Conservation (phyloP, 1,140 invertebrate genomes). For the Drosophila ironensis region DNA sequence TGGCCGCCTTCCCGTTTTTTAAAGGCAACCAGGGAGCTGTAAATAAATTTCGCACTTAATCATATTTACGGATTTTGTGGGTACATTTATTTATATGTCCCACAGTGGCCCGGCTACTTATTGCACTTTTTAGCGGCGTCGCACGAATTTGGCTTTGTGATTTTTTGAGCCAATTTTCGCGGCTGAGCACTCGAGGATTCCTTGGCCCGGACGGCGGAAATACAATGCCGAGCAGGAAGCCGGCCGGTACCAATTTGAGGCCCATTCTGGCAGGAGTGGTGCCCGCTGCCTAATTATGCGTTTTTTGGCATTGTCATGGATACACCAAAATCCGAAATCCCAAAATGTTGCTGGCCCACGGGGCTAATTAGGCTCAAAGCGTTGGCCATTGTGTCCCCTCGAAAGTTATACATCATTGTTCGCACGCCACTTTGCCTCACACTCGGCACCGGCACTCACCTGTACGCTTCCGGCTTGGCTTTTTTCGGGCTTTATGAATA, state of each 20-base stretch:
- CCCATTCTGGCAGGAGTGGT: constrained; percentile 30
- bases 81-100: constrained; percentile 76
- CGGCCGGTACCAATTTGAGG: constrained; percentile 35
- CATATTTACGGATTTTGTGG: constrained; percentile 78
- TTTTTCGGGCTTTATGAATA: constrained; percentile 54
- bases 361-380: constrained; percentile 75
- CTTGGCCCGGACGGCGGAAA: constrained; percentile 17
- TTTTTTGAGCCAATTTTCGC: constrained; percentile 16
- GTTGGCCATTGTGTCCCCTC: constrained; percentile 51
- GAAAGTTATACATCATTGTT: constrained; percentile 51
- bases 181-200: constrained; percentile 24
- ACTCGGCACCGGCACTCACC: constrained; percentile 1
- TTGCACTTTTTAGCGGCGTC: constrained; percentile 22
- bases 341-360: constrained; percentile 37
- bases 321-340: constrained; percentile 21
- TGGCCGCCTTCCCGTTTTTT: constrained; percentile 27
- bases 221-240: constrained; percentile 12
- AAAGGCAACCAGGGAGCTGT: constrained; percentile 70
- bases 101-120: constrained; percentile 53
- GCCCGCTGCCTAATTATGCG: constrained; percentile 71
- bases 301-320: constrained; percentile 40
- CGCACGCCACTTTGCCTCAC: constrained; percentile 1
- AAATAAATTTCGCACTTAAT: constrained; percentile 80
- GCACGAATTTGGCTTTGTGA: neutral
- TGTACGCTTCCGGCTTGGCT: too few species aligned